Conservation (phyloP, 2,113 vertebrate species). For the Cyanistes caeruleus region DNA sequence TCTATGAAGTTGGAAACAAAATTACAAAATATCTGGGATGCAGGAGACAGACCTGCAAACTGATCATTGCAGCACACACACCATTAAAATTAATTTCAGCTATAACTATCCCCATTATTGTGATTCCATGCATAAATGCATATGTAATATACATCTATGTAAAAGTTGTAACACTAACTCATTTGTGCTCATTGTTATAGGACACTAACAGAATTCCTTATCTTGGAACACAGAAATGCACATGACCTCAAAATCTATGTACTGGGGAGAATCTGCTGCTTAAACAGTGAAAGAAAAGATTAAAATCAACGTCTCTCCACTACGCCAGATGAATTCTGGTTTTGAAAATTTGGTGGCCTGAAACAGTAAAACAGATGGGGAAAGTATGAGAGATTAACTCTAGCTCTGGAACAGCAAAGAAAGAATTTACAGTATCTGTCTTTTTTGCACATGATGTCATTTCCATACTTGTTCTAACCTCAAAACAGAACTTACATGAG, state of each 20-base stretch:
- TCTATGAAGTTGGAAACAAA: not conserved
- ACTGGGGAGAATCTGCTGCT: not conserved
- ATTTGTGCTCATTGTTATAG: not conserved
- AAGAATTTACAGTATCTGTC: not conserved
- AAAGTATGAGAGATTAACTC: not conserved
- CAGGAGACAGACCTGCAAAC: not conserved
- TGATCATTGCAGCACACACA: not conserved
- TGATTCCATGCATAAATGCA: not conserved
- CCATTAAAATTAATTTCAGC: not conserved
- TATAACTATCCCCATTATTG: not conserved
- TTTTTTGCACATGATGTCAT: not conserved
- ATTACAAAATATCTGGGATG: not conserved
- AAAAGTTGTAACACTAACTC: not conserved
- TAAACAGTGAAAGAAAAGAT: not conserved
- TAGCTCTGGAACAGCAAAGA: not conserved
- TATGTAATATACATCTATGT: too few relatives aligned
- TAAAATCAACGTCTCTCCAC: not conserved
- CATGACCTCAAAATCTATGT: not conserved
- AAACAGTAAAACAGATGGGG: not conserved
- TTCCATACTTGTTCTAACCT: not conserved
- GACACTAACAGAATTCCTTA: not conserved
- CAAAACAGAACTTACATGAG: not conserved
- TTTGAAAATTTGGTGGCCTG: not conserved
- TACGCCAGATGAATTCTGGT: fast-evolving
- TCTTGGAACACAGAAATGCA: not conserved